Evolutionary conservation across 2,888 invertebrate species (phyloP).

Genomic region (Metalampra italica): DNA sequence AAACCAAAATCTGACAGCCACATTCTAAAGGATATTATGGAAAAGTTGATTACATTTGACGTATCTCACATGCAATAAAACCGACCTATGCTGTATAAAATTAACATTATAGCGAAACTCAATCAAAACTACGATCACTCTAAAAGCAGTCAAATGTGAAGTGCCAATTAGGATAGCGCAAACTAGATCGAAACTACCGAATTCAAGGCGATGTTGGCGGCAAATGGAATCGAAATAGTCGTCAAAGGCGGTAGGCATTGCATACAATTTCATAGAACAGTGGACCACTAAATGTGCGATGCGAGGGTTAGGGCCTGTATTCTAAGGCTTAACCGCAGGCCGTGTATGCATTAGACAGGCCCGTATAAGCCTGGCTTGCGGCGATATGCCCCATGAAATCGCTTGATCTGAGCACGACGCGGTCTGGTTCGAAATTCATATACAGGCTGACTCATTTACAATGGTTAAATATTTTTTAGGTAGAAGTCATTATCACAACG

Average conservation of each 20-base stretch:
- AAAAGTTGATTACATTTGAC: no score
- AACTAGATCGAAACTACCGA: constrained; percentile 19
- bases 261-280: constrained; percentile 9
- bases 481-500: no score
- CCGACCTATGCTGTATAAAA: background rate
- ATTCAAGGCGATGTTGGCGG: constrained; percentile 4
- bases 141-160: background rate
- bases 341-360: constrained; percentile 35
- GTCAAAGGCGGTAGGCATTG: constrained; percentile 29
- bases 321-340: constrained; percentile 32
- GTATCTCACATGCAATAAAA: background rate
- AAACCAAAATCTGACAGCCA: no score
- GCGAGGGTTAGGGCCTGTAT: constrained; percentile 11
- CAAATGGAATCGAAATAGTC: constrained; percentile 17
- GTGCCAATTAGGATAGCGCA: constrained; percentile 14
- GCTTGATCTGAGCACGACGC: constrained; percentile 19
- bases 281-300: constrained; percentile 34
- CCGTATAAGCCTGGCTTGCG: constrained; percentile 33
- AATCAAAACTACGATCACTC: constrained; percentile 58
- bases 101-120: constrained; percentile 34
- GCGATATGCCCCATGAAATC: constrained; percentile 28
- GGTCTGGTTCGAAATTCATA: constrained; percentile 5
- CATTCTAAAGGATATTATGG: no score
- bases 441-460: no score
- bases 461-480: no score